Evolutionary conservation across 2,113 vertebrate genomes (phyloP), one percentile per base, ranked within the genome.

Genomic region (Neomonachus schauinslandi): DNA sequence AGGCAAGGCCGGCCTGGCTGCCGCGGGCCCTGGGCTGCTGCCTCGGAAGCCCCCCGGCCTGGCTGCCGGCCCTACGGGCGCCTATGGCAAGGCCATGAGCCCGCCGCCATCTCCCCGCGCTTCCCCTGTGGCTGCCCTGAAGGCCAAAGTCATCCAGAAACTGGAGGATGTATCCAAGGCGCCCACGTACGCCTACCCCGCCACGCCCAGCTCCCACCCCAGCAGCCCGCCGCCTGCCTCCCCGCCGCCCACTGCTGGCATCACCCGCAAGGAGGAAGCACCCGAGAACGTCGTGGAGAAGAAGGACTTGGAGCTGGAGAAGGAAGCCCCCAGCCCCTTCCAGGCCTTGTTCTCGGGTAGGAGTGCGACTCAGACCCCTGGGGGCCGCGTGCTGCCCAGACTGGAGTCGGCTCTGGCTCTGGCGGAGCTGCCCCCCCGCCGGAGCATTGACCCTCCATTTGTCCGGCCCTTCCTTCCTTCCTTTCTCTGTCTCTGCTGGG

Each of bases 81-180:
- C 99, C 76, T 99, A 99, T 28, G 98, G 98, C 98, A 99, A 99
- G 98, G 98, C 99, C 24, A 94, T 99, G 97, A 99, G 99, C 71
- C 99, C 99, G 0, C 99, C 99, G 55, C 99, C 92, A 0, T 99
- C 99, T 49, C 99, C 98, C 7, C 98, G 99, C 4, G 98, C 99
- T 18, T 99, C 99, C 11, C 99, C 99, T 0, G 98, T 99, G 96
- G 98, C 99, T 91, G 97, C 99, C 79, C 98, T 99, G 95, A 99
- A 99, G 99, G 99, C 99, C 69, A 99, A 99, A 98, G 99, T 99
- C 42, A 99, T 99, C 83, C 99, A 99, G 96, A 99, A 99, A 98
- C 98, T 99, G 80, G 99, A 99, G 96, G 99, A 99, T 6, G 98
- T 99, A 85, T 98, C 99, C 77, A 99, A 99, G 94, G 99, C 99